Evolutionary conservation across 2,888 invertebrate species (phyloP).

Genomic region (Megaustenia siamemsis): DNA sequence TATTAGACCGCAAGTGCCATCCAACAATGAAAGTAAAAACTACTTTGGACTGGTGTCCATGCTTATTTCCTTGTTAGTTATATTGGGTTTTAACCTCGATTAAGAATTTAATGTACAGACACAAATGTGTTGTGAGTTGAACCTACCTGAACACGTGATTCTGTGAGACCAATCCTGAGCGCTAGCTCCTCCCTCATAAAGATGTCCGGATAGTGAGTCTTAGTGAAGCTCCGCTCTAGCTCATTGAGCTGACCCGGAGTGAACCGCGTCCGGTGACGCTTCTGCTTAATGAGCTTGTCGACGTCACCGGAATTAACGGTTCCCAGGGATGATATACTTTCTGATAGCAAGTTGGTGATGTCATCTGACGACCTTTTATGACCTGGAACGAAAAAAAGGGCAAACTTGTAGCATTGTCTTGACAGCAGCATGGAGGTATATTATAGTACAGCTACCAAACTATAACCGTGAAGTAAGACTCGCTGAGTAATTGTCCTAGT

Average conservation of each 20-base stretch:
- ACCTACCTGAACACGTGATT: conserved; percentile 96
- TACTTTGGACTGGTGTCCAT: too few relatives aligned
- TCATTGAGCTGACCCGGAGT: conserved; percentile 98
- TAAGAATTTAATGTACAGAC: too few relatives aligned
- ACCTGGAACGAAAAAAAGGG: not conserved
- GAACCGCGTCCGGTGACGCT: conserved; percentile 96
- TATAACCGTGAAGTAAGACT: too few relatives aligned
- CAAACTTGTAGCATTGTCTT: too few relatives aligned
- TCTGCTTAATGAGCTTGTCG: conserved; percentile 86
- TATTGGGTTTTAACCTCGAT: too few relatives aligned
- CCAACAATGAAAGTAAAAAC: too few relatives aligned
- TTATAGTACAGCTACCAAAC: too few relatives aligned
- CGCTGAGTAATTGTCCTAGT: too few relatives aligned
- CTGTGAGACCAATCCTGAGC: conserved; percentile 96
- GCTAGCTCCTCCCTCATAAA: conserved; percentile 99
- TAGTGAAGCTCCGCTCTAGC: conserved; percentile 95
- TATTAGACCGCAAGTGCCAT: too few relatives aligned
- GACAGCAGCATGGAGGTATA: too few relatives aligned
- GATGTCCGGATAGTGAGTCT: conserved; percentile 98
- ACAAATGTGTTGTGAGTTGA: too few relatives aligned
- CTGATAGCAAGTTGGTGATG: conserved; percentile 9
- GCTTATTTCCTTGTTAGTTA: too few relatives aligned
- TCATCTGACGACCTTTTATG: conserved; percentile 37
- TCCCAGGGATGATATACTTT: conserved; percentile 27
- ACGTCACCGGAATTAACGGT: conserved; percentile 31